Evolutionary conservation across 1,140 invertebrate species (phyloP).

Genomic region (Coenobita brevimanus): DNA sequence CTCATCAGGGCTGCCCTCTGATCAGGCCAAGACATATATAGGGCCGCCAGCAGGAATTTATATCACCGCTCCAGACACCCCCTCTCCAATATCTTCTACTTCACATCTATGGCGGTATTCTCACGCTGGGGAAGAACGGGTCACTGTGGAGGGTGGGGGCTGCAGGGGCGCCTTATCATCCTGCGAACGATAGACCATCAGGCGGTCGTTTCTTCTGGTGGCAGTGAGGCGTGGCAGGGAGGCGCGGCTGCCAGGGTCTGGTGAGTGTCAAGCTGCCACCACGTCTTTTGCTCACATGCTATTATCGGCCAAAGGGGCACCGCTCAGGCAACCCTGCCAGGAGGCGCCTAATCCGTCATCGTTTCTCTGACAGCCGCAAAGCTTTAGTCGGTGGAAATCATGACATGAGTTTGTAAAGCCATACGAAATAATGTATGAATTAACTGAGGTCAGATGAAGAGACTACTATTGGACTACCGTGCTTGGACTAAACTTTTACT

Average conservation of each 20-base stretch:
- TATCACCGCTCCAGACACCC: slow-evolving; percentile 9
- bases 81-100: background rate
- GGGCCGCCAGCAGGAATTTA: background rate
- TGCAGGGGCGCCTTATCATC: too few relatives aligned
- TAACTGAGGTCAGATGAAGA: too few relatives aligned
- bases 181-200: slow-evolving; percentile 13
- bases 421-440: too few relatives aligned
- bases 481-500: too few relatives aligned
- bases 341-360: too few relatives aligned
- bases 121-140: slow-evolving; percentile 1
- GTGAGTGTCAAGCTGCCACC: slow-evolving; percentile 33
- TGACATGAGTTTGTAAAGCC: too few relatives aligned
- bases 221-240: slow-evolving; percentile 31
- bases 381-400: too few relatives aligned
- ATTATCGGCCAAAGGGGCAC: slow-evolving; percentile 18
- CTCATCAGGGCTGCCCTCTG: background rate
- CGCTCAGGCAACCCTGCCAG: background rate
- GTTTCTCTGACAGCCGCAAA: too few relatives aligned
- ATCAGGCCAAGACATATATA: background rate
- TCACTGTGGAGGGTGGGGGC: background rate
- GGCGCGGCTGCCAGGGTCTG: slow-evolving; percentile 16
- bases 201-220: slow-evolving; percentile 3
- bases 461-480: too few relatives aligned
- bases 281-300: slow-evolving; percentile 15
- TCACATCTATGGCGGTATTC: background rate